Evolutionary conservation across 2,888 invertebrate genomes (phyloP), one percentile per base, ranked within the genome.

Genomic region (Clivina fossor): DNA sequence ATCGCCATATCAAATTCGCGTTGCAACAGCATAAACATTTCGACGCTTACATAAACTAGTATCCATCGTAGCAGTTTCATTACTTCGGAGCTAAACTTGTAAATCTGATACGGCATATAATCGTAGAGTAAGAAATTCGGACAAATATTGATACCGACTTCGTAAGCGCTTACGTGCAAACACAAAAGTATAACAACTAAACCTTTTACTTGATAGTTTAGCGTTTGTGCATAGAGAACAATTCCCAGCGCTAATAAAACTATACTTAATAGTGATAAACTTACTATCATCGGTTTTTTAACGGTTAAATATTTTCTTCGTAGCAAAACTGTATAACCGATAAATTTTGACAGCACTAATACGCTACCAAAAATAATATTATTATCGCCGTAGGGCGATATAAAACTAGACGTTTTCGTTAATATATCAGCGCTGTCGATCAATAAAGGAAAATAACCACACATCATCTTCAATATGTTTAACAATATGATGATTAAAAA

Each of bases 51-150:
- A 48, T 64, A 65, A 5, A 64, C 53, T 11, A 62, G 22, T 2
- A 65, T 28, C 66, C 68, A 69, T 9, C 62, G 62, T 1, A 58
- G 26, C 3, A 61, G 38, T 11, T 56, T 58, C 1, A 61, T 46
- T 2, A 64, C 54, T 4, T 58, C 51, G 46, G 58, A 58, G 0
- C 63, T 63, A 8, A 54, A 55, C 2, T 56, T 51, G 43, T 64
- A 65, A 8, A 70, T 63, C 57, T 69, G 66, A 56, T 60, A 61
- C 1, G 69, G 69, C 18, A 65, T 56, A 51, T 69, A 70, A 28
- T 64, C 62, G 9, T 60, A 53, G 4, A 67, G 53, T 26, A 68
- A 59, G 8, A 63, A 54, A 16, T 64, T 64, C 1, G 66, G 56
- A 33, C 57, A 63, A 26, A 57, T 47, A 15, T 63, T 62, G 20